Evolutionary conservation across 2,113 vertebrate species (phyloP), one percentile per base, ranked within the genome.

Genomic region (Acrocephalus arundinaceus): DNA sequence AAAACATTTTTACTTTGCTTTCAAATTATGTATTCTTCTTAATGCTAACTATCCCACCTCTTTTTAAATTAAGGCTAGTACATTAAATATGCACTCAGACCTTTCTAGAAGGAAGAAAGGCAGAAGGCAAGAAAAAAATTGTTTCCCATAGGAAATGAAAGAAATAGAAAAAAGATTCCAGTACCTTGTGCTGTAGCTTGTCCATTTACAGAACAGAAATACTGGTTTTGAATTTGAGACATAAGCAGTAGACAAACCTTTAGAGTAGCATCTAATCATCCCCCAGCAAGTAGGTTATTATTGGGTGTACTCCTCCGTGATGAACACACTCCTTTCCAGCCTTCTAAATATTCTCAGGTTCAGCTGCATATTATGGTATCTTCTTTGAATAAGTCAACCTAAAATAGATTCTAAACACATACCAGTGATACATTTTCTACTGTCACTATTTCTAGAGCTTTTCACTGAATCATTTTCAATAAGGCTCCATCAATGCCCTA

Each of bases 11-110:
- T 70, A 78, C 71, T 94, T 90, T 54, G 58, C 70, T 96, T 94
- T 96, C 68, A 93, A 80, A 76, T 93, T 68, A 74, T 13, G 19
- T 54, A 20, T 94, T 93, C 52, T 94, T 94, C 48, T 48, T 93
- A 87, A 72, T 61, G 45, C 61, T 71, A 83, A 68, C 20, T 58
- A 52, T 93, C n/a, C 66, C 51, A 61, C 48, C 63, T 86, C 73
- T 66, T 81, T 67, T 86, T 66, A 72, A 93, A 91, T 89, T 79
- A 72, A 75, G 58, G n/a, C 31, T 93, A 61, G 31, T 66, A 86
- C 59, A 61, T 85, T 75, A 92, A 95, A 80, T 17, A 66, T 41
- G 37, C 93, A 81, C 52, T 75, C 37, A 59, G 55, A 72, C 51
- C 68, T 87, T 67, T 86, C 33, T 75, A 76, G 87, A 45, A 89